Evolutionary conservation across 2,888 invertebrate species (phyloP), one percentile per base, ranked within the genome.

Genomic region (Crematogaster levior): DNA sequence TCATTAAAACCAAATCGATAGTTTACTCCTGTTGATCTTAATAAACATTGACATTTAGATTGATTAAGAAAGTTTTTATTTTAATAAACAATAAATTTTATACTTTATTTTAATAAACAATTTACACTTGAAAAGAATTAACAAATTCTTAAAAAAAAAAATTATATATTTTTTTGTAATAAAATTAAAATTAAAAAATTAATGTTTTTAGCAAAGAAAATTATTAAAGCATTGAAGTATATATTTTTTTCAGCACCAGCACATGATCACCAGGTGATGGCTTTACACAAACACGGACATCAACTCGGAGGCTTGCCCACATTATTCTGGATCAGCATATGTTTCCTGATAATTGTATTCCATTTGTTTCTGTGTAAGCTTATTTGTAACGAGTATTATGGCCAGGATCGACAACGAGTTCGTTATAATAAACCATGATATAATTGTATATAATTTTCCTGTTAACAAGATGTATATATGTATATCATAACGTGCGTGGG

Each of bases 331-430:
- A 96, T 98, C 65, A 97, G 98, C 84, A 97, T 99, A 88, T 97
- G 97, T 93, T 96, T 97, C 93, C 96, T 99, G 86, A 98, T 99
- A 90, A 96, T 98, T 83, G 96, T 98, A 90, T 99, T 99, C 95
- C 99, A 99, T 95, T 95, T 98, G 91, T 99, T 99, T 95, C 96
- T 99, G 40, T 98, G 97, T 95, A 98, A 98, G 95, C 96, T 99
- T 90, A 97, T 99, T 88, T 72, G 83, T 61, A 90, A 86, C 15
- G 90, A 90, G 48, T 90, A 88, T 65, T 98, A 98, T 94, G 98
- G 97, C 73, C 96, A 96, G 86, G 96, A 96, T 91, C 96, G 96
- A 92, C 96, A 96, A 91, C 95, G 96, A 92, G 95, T 96, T 93
- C 95, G 97, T 89, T 97, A 97, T 93, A 96, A 96, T 92, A 97